These are phyloP conservation scores for Xerus inauris DNA, from an alignment of 2,113 vertebrate genomes.

Conservation along the genomic window DNA sequence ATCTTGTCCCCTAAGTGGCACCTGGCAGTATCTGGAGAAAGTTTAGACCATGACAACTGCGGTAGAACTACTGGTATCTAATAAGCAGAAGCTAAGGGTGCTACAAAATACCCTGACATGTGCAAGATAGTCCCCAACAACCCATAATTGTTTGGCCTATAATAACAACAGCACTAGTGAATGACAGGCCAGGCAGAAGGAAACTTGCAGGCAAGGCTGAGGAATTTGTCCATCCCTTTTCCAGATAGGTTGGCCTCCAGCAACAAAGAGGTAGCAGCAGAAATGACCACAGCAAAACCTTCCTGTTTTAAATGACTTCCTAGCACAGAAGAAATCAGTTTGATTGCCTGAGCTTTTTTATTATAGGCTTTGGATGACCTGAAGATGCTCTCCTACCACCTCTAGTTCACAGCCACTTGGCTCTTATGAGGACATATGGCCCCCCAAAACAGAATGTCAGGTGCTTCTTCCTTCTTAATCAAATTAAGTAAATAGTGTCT, in stretches of 20 bases:
- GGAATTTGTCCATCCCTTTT: constrained; percentile 50
- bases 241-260: constrained; percentile 61
- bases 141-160: neutral
- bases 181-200: neutral
- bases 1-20: neutral
- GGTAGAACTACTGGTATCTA: neutral
- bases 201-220: neutral
- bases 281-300: neutral
- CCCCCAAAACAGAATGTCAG: constrained; percentile 71
- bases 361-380: constrained; percentile 71
- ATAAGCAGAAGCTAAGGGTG: neutral
- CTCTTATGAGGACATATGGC: constrained; percentile 76
- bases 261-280: neutral
- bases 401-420: constrained; percentile 76
- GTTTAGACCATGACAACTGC: neutral
- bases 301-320: constrained; percentile 81
- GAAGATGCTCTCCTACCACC: constrained; percentile 78
- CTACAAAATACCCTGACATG: neutral
- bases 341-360: constrained; percentile 80
- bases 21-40: neutral
- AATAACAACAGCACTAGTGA: neutral
- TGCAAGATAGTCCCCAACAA: neutral
- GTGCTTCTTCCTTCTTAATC: constrained; percentile 80
- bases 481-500: constrained; percentile 86
- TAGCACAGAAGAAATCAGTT: constrained; percentile 81